Conservation (phyloP, 2,888 invertebrate species). For the Apamea sordens region DNA sequence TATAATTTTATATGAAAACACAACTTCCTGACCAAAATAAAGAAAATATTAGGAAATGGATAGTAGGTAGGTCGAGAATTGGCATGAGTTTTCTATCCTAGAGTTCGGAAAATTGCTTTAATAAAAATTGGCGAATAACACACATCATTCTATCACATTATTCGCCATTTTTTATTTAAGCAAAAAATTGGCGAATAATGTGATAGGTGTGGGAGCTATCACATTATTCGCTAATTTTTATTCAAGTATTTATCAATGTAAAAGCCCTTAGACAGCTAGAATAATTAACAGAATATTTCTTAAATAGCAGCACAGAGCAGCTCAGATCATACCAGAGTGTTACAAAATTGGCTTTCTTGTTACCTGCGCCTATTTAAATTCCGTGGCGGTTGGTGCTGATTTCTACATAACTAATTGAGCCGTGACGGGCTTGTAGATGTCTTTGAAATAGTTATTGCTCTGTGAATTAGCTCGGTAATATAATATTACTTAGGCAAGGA, state of each 20-base stretch:
- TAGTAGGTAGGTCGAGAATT: neutral
- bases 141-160: neutral
- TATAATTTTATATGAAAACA: neutral
- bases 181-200: neutral
- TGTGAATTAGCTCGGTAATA: conserved; percentile 31
- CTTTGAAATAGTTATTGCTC: conserved; percentile 54
- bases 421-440: conserved; percentile 68
- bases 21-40: neutral
- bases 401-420: conserved; percentile 71
- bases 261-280: neutral
- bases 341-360: conserved; percentile 66
- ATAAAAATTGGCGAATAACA: neutral
- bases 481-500: conserved; percentile 30
- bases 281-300: conserved; percentile 20
- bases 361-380: conserved; percentile 66
- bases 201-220: too few relatives aligned
- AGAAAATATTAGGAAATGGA: neutral
- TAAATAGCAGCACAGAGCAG: neutral
- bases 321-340: conserved; percentile 34
- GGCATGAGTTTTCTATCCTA: too few relatives aligned
- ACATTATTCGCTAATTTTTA: neutral
- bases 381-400: conserved; percentile 64
- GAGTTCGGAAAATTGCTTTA: too few relatives aligned
- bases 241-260: neutral
- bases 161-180: neutral